Conservation (phyloP, 2,888 invertebrate genomes). For the Diarsia rubi region DNA sequence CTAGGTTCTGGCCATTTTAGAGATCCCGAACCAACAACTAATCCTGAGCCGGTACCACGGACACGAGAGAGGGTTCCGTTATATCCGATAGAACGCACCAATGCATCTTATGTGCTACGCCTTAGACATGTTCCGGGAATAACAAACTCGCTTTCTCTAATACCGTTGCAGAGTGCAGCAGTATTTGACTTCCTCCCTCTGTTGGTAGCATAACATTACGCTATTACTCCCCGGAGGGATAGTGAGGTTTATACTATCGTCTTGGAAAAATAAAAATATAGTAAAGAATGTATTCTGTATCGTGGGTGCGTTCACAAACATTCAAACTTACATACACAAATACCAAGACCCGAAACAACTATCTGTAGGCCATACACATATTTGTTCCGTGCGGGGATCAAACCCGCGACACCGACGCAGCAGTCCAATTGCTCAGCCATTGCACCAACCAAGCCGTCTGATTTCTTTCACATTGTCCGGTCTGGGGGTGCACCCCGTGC, state of each 20-base stretch:
- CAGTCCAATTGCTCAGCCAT: too few species aligned
- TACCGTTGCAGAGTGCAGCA: not conserved
- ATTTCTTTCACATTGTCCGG: not conserved
- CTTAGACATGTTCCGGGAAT: conserved; percentile 20
- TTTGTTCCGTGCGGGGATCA: too few species aligned
- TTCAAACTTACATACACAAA: too few species aligned
- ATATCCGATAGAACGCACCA: not conserved
- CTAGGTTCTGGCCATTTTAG: not conserved
- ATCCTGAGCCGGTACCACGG: not conserved
- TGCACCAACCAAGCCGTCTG: too few species aligned
- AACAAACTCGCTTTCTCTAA: conserved; percentile 12
- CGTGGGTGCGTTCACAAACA: too few species aligned
- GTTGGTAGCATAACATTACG: not conserved
- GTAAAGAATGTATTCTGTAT: too few species aligned
- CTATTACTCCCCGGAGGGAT: not conserved
- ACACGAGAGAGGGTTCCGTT: not conserved
- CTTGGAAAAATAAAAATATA: too few species aligned
- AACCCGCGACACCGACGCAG: too few species aligned
- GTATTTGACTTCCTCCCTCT: not conserved
- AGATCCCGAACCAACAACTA: not conserved
- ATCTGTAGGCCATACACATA: too few species aligned
- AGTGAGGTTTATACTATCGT: not conserved
- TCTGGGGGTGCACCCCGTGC: not conserved
- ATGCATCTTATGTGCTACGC: conserved; percentile 15
- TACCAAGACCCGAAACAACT: too few species aligned